These are phyloP conservation scores for Eucera pruinosa DNA, from an alignment of 2,888 invertebrate genomes.

Conservation along the genomic window DNA sequence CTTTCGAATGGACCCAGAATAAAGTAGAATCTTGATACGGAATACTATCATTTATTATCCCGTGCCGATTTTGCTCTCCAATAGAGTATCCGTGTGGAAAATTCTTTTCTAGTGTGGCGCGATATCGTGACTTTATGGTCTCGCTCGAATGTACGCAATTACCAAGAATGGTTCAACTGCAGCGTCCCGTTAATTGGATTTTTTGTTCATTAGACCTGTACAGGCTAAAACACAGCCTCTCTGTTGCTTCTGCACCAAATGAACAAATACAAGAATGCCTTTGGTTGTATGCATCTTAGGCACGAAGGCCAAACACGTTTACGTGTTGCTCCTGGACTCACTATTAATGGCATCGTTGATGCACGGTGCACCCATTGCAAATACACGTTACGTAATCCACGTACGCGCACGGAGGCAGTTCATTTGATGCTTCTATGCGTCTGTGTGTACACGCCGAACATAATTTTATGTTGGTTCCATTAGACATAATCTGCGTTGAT, in stretches of 20 bases:
- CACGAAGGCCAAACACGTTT: slow-evolving; percentile 60
- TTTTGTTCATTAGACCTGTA: slow-evolving; percentile 14
- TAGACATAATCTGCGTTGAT: neutral
- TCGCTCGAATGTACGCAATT: slow-evolving; percentile 1
- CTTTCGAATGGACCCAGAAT: too few relatives aligned
- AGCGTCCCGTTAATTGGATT: slow-evolving; percentile 24
- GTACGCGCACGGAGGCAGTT: slow-evolving; percentile 9
- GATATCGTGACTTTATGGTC: slow-evolving; percentile 9
- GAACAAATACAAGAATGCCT: neutral
- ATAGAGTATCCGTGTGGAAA: neutral
- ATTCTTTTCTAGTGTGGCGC: neutral
- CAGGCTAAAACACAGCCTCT: neutral
- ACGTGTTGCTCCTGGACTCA: slow-evolving; percentile 33
- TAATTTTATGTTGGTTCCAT: neutral
- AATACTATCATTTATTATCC: neutral
- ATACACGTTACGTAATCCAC: slow-evolving; percentile 39
- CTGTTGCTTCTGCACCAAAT: neutral
- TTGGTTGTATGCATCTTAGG: neutral
- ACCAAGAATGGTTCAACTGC: neutral
- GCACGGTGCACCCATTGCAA: slow-evolving; percentile 41
- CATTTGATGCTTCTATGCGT: neutral
- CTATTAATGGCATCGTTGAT: slow-evolving; percentile 47
- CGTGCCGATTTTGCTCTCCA: neutral
- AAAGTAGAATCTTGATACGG: too few relatives aligned
- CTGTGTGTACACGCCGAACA: slow-evolving; percentile 1